Percentiles rank a stretch among this genome's conserved stretches.
These are phyloP conservation scores for Cistogaster globosa DNA, from an alignment of 2,888 invertebrate genomes.

Conservation along the genomic window DNA sequence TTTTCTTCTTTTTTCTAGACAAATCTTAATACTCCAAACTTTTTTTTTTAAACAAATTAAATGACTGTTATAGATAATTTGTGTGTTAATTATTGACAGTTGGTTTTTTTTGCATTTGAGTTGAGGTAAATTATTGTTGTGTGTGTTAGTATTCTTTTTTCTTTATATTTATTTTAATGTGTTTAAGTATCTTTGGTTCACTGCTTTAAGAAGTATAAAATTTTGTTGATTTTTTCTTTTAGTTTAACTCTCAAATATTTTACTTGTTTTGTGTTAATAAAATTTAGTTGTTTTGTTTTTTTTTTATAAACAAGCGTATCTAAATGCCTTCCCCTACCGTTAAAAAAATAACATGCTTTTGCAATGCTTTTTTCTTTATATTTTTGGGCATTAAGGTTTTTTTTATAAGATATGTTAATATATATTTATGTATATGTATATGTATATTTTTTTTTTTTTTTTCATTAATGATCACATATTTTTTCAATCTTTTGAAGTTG, in stretches of 20 bases:
- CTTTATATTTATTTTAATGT: slow-evolving; percentile 4
- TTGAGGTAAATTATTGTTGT: slow-evolving; percentile 62
- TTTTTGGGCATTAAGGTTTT: slow-evolving; percentile 57
- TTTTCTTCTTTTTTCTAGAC: background rate
- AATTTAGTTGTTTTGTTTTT: slow-evolving; percentile 41
- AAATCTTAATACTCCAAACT: background rate
- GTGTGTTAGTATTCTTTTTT: slow-evolving; percentile 24
- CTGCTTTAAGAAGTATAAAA: slow-evolving; percentile 60
- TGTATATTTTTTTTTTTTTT: slow-evolving; percentile 16
- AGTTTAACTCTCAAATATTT: slow-evolving; percentile 63
- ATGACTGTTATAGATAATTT: slow-evolving; percentile 47
- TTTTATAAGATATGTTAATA: slow-evolving; percentile 4
- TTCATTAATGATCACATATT: slow-evolving; percentile 56
- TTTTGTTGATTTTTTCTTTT: slow-evolving; percentile 4
- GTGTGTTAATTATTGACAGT: slow-evolving; percentile 21
- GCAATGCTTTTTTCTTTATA: slow-evolving; percentile 31
- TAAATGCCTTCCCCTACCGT: slow-evolving; percentile 77
- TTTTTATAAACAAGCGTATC: slow-evolving; percentile 77
- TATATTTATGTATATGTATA: slow-evolving; percentile 3
- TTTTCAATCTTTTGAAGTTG: slow-evolving; percentile 24
- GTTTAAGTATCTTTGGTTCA: slow-evolving; percentile 68
- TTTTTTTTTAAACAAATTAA: slow-evolving; percentile 20
- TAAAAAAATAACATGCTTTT: slow-evolving; percentile 32
- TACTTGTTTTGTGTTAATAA: slow-evolving; percentile 29
- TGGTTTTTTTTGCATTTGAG: slow-evolving; percentile 7